Base-by-base conservation (phyloP, 2,888 invertebrate species). In the Pantelozetes paolii region DNA sequence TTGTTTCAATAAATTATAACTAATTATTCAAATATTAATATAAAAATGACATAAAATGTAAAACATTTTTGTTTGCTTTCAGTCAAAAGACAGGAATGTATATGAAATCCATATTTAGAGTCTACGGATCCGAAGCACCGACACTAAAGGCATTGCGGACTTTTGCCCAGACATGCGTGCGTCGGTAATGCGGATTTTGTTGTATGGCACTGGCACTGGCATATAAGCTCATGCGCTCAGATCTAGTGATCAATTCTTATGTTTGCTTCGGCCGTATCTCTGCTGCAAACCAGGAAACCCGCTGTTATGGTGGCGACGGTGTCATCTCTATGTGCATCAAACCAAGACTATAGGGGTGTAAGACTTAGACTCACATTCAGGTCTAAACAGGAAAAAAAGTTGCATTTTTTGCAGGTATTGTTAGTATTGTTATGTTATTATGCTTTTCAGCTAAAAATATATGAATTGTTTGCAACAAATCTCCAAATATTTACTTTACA, bases 211-310 rank as follows among this genome's bases (percentile, higher is more conserved):
- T 11, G 5, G 50, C 20, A 50, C 50, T 50, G 18, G 20, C 18
- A 50, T 20, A n/a, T 20, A 50, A 18, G 50, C 50, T 15, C 50
- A 50, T 50, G 50, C 50, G 50, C 50, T 50, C 20, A 18, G 5
- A 50, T 50, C n/a, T 3, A 20, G 20, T 50, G 50, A 50, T 50
- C 9, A 50, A 50, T n/a, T 50, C 50, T 50, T 50, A 50, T 50
- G 6, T 50, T 50, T 50, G 50, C 5, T 18, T 50, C 20, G 50
- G 50, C 50, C 20, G n/a, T 50, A 50, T 50, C 50, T 6, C 50
- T 50, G 50, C 50, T n/a, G 50, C 50, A 50, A 50, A 50, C 50
- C 50, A 50, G 50, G 50, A 50, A 50, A 50, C 50, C 50, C 18
- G 50, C 50, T 50, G 50, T 50, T 50, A 50, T 18, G 50, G 9